A percentile compares a stretch with the other conserved stretches of the same genome.
These are phyloP conservation scores for Botia kubotai DNA, from an alignment of 2,797 vertebrate genomes.

Conservation along the genomic window DNA sequence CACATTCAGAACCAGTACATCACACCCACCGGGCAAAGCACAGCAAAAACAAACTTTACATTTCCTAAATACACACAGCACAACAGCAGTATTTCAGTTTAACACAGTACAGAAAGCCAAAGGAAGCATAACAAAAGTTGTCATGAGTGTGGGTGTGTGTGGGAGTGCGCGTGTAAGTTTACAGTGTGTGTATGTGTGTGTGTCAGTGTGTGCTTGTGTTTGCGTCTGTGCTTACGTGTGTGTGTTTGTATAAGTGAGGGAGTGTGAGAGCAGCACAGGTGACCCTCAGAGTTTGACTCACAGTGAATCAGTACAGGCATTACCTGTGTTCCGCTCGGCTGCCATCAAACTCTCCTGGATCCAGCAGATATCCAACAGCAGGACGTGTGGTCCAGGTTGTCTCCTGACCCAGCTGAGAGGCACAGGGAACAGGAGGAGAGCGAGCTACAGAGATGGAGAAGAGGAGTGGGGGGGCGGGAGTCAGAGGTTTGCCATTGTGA, in stretches of 20 bases:
- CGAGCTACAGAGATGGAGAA: slow-evolving; percentile 58
- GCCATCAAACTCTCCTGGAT: slow-evolving; percentile 55
- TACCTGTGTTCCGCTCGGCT: slow-evolving; percentile 73
- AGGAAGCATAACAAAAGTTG: slow-evolving; percentile 16
- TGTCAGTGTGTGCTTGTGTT: slow-evolving; percentile 22
- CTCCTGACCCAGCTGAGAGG: slow-evolving; percentile 72
- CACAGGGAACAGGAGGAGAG: slow-evolving; percentile 64
- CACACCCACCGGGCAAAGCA: not conserved
- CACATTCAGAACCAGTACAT: not conserved
- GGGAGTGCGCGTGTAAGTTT: slow-evolving; percentile 54
- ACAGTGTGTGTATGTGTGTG: slow-evolving; percentile 19
- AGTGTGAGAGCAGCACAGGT: slow-evolving; percentile 68
- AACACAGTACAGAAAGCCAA: slow-evolving; percentile 21
- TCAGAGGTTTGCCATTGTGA: slow-evolving; percentile 78
- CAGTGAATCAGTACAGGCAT: slow-evolving; percentile 63
- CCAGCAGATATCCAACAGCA: slow-evolving; percentile 79
- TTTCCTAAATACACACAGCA: slow-evolving; percentile 16
- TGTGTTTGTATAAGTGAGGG: slow-evolving; percentile 37
- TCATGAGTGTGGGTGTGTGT: slow-evolving; percentile 24
- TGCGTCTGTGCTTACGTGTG: slow-evolving; percentile 40
- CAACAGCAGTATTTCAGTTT: slow-evolving; percentile 5
- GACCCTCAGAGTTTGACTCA: slow-evolving; percentile 62
- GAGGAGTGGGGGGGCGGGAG: slow-evolving; percentile 71
- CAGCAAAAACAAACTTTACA: slow-evolving; percentile 10
- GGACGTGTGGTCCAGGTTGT: slow-evolving; percentile 66